A percentile compares a stretch with the other conserved stretches of the same genome.
phyloP scores from a whole-genome alignment of 2,113 vertebrate genomes.

The Cervus canadensis region DNA sequence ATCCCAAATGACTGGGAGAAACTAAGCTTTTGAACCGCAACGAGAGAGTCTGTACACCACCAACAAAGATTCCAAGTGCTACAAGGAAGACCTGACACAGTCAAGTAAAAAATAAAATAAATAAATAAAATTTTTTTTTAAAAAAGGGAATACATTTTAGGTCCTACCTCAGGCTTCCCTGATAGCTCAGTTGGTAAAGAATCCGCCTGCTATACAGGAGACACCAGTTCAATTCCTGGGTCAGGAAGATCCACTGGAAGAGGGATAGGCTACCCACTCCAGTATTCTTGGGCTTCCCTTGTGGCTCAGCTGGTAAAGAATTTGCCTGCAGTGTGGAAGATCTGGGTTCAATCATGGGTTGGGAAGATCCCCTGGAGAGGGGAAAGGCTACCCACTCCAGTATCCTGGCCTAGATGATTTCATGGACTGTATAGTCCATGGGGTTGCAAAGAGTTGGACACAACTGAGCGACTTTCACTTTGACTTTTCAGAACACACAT shows the following conservation, averaged over 20 bases:
- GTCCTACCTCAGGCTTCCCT: not conserved
- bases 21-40: fast-evolving
- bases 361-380: not conserved
- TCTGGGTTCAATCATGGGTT: not conserved
- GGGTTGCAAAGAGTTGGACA: not conserved
- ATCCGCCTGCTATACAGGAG: not conserved
- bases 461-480: not conserved
- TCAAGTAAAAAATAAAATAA: not conserved
- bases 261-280: not conserved
- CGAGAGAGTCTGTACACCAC: fast-evolving
- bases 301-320: not conserved
- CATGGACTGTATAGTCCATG: not conserved
- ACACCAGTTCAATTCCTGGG: not conserved
- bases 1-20: not conserved
- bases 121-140: no score
- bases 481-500: not conserved
- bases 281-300: not conserved
- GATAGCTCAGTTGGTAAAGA: not conserved
- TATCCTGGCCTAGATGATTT: not conserved
- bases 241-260: not conserved
- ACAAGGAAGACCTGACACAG: not conserved
- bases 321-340: not conserved
- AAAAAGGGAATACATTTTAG: not conserved
- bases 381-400: not conserved
- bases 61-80: not conserved